Percentiles rank a stretch among this genome's conserved stretches.
Evolutionary conservation across 2,888 invertebrate species (phyloP).

Genomic region (Pinctada fucata): DNA sequence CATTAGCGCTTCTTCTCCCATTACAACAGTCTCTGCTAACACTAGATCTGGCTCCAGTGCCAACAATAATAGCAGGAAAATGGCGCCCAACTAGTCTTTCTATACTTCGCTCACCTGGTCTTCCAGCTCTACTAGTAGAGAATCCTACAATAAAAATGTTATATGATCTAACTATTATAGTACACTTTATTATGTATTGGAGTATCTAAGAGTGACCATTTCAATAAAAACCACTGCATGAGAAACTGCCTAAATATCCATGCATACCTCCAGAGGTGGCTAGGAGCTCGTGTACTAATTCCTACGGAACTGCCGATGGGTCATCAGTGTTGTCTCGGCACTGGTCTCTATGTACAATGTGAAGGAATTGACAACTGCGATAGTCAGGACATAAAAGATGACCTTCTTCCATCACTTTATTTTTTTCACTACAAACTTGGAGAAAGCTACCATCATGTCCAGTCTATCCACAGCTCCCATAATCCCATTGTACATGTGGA

Average conservation of each 20-base stretch:
- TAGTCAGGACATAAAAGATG: slow-evolving; percentile 9
- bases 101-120: not conserved
- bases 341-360: not conserved
- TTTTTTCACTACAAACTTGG: slow-evolving; percentile 5
- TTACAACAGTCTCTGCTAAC: not conserved
- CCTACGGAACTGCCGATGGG: slow-evolving; percentile 3
- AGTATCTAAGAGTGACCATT: no score
- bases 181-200: no score
- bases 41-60: not conserved
- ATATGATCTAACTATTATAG: not conserved
- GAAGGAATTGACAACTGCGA: not conserved
- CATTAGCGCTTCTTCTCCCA: not conserved
- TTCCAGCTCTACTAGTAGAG: not conserved
- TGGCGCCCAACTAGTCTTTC: not conserved
- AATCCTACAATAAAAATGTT: not conserved
- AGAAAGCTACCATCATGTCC: slow-evolving; percentile 14
- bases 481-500: not conserved
- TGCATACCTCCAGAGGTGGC: slow-evolving; percentile 9
- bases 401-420: slow-evolving; percentile 28
- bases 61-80: not conserved
- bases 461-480: slow-evolving; percentile 23
- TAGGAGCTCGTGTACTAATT: slow-evolving; percentile 6
- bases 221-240: no score
- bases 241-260: no score
- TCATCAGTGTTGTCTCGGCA: not conserved